Percentiles rank a stretch among this genome's conserved stretches.
Evolutionary conservation across 2,113 vertebrate species (phyloP).

Genomic region (Pogonocichla stellata): DNA sequence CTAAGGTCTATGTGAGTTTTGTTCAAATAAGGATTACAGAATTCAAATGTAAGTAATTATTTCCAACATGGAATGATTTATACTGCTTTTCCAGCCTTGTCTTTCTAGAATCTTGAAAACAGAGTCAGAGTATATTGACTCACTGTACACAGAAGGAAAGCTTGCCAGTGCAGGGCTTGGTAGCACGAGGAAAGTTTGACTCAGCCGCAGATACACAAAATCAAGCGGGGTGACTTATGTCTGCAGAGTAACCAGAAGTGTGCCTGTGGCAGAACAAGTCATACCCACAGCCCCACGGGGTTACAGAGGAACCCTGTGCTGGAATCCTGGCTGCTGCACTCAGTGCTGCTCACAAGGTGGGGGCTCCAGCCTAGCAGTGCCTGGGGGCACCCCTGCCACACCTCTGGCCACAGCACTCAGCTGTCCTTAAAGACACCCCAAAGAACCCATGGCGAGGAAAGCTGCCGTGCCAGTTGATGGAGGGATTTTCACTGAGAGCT

Average conservation of each 20-base stretch:
- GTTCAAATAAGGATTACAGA: slow-evolving; percentile 62
- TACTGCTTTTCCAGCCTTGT: slow-evolving; percentile 57
- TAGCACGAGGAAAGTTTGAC: slow-evolving; percentile 40
- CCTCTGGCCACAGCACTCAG: background rate
- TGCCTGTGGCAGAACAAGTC: background rate
- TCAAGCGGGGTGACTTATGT: background rate
- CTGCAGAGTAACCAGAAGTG: background rate
- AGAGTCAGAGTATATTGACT: slow-evolving; percentile 24
- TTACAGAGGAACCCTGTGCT: background rate
- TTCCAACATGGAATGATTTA: slow-evolving; percentile 62
- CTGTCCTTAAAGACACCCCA: background rate
- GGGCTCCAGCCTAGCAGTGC: background rate
- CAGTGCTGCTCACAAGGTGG: background rate
- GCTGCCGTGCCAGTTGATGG: background rate
- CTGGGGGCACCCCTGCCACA: rapidly evolving
- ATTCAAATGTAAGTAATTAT: slow-evolving; percentile 62
- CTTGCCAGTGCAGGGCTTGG: background rate
- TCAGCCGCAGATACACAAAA: background rate
- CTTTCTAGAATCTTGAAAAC: slow-evolving; percentile 59
- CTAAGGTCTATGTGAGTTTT: slow-evolving; percentile 61
- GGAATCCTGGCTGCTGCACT: background rate
- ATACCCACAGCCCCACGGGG: background rate
- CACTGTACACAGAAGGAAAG: slow-evolving; percentile 14
- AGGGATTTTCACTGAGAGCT: background rate
- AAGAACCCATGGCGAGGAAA: background rate